Conservation (phyloP, 2,888 invertebrate species). For the Rhamphomyia laevipes region DNA sequence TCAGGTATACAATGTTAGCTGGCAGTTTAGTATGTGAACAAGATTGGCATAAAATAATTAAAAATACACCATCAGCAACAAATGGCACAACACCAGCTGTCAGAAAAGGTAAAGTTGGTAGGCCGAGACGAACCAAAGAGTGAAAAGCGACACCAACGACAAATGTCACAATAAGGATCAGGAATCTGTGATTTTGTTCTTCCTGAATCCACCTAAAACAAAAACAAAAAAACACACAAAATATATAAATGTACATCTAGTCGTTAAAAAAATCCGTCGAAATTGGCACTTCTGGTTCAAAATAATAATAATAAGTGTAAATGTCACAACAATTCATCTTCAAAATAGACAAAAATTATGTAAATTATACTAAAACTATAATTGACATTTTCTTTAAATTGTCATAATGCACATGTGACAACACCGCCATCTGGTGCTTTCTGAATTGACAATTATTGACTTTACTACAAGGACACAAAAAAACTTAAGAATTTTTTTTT, state of each 20-base stretch:
- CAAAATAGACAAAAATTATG: no score
- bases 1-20: constrained; percentile 77
- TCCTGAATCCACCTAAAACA: not conserved
- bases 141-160: constrained; percentile 40
- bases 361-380: no score
- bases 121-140: constrained; percentile 81
- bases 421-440: no score
- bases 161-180: not conserved
- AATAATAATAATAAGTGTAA: no score
- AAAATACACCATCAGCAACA: constrained; percentile 51
- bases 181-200: constrained; percentile 1
- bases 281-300: no score
- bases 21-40: constrained; percentile 89
- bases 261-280: not conserved
- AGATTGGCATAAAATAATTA: constrained; percentile 88
- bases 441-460: no score
- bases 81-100: constrained; percentile 56
- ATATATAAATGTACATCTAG: not conserved
- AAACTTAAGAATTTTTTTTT: no score
- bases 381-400: no score
- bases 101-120: constrained; percentile 74
- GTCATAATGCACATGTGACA: no score
- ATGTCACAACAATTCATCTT: no score
- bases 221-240: not conserved
- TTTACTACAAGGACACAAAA: no score